These are phyloP conservation scores for Ptilonorhynchus violaceus DNA, from an alignment of 2,113 vertebrate species.

Conservation along the genomic window DNA sequence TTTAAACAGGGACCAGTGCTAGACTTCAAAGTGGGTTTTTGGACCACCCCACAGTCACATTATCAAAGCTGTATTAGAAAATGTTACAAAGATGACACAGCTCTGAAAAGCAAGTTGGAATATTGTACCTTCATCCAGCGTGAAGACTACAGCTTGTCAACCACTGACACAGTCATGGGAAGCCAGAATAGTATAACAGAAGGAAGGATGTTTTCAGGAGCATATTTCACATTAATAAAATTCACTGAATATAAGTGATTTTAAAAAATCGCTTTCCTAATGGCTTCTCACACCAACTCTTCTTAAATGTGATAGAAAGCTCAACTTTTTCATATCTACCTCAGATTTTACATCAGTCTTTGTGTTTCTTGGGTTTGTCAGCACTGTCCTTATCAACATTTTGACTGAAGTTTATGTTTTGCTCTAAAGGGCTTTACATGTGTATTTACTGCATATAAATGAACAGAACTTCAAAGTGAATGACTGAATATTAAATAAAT, in stretches of 20 bases:
- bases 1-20: not conserved
- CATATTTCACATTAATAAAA: not conserved
- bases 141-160: not conserved
- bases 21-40: not conserved
- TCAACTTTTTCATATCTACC: not conserved
- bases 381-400: not conserved
- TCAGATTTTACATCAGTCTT: not conserved
- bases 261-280: not conserved
- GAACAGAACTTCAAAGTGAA: not conserved
- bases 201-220: not conserved
- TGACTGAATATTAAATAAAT: not conserved
- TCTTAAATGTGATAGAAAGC: not conserved
- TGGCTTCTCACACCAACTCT: not conserved
- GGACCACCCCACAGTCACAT: not conserved
- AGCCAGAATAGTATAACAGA: not conserved
- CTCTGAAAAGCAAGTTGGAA: not conserved
- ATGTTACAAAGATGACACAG: not conserved
- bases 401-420: not conserved
- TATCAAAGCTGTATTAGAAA: not conserved
- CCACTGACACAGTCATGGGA: not conserved
- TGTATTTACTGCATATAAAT: constrained; percentile 17
- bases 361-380: not conserved
- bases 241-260: not conserved
- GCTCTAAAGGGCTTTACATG: not conserved
- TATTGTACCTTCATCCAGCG: not conserved